Percentiles rank a stretch among this genome's conserved stretches.
Conservation (phyloP, 2,888 invertebrate species). For the Caenorhabditis becei region DNA sequence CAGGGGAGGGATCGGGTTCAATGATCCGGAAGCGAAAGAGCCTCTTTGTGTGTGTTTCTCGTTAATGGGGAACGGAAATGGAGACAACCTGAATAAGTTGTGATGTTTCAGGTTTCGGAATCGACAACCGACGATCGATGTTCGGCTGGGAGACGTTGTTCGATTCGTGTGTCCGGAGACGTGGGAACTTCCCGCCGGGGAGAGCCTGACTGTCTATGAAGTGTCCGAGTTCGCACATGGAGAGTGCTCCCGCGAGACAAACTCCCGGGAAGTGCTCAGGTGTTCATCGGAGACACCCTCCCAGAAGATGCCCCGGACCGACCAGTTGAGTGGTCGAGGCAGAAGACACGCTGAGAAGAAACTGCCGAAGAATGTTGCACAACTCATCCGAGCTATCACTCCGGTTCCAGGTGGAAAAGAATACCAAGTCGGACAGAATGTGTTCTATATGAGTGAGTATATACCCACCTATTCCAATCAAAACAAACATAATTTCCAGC, state of each 20-base stretch:
- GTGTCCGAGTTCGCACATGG: slow-evolving; percentile 51
- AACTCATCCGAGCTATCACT: slow-evolving; percentile 50
- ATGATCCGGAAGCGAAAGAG: slow-evolving; percentile 54
- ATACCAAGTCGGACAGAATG: slow-evolving; percentile 51
- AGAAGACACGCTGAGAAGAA: background rate
- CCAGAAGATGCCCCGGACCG: slow-evolving; percentile 22
- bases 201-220: slow-evolving; percentile 58
- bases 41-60: slow-evolving; percentile 45
- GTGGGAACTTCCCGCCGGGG: slow-evolving; percentile 14
- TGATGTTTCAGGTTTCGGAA: slow-evolving; percentile 56
- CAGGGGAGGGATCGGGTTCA: slow-evolving; percentile 43
- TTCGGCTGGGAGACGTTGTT: slow-evolving; percentile 56
- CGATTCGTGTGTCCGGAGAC: slow-evolving; percentile 60
- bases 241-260: slow-evolving; percentile 49
- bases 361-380: slow-evolving; percentile 47
- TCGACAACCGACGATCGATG: slow-evolving; percentile 50
- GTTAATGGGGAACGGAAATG: slow-evolving; percentile 56
- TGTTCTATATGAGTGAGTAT: slow-evolving; percentile 61
- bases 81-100: slow-evolving; percentile 28
- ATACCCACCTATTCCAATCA: background rate
- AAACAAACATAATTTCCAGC: slow-evolving; percentile 36
- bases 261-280: slow-evolving; percentile 42
- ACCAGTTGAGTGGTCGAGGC: slow-evolving; percentile 3
- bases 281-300: slow-evolving; percentile 34
- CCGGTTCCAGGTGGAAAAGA: slow-evolving; percentile 62